Conservation (phyloP, 1,140 invertebrate genomes). For the Luehdorfia chinensis region DNA sequence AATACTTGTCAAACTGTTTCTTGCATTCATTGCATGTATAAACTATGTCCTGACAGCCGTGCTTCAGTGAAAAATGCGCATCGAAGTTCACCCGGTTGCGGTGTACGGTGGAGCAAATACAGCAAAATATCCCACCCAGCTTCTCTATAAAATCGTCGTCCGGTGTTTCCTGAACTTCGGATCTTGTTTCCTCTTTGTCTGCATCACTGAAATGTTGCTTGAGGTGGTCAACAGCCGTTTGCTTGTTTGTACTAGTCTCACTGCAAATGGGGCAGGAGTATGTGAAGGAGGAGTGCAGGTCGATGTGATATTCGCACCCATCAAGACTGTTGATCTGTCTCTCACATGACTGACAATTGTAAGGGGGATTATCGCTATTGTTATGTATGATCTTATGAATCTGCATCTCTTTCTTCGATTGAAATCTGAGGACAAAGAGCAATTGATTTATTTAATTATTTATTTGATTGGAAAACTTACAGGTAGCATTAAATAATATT, state of each 20-base stretch:
- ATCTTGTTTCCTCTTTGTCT: conserved; percentile 19
- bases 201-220: conserved; percentile 50
- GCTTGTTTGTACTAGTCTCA: conserved; percentile 36
- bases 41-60: conserved; percentile 42
- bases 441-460: neutral
- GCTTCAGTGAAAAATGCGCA: conserved; percentile 46
- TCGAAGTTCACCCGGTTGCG: conserved; percentile 54
- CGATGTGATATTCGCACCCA: conserved; percentile 44
- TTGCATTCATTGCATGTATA: conserved; percentile 57
- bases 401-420: conserved; percentile 46
- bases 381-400: conserved; percentile 54
- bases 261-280: conserved; percentile 60
- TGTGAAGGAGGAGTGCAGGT: conserved; percentile 37
- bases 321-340: conserved; percentile 30
- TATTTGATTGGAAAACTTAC: neutral
- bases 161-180: conserved; percentile 20
- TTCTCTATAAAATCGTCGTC: conserved; percentile 49
- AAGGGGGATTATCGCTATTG: conserved; percentile 41
- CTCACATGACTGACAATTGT: conserved; percentile 45
- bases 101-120: conserved; percentile 39
- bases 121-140: conserved; percentile 52
- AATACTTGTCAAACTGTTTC: conserved; percentile 56
- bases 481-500: too few species aligned
- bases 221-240: conserved; percentile 44
- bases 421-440: conserved; percentile 38